Evolutionary conservation across 2,113 vertebrate species (phyloP), one percentile per base, ranked within the genome.

Genomic region (Erythrocercus mccallii): DNA sequence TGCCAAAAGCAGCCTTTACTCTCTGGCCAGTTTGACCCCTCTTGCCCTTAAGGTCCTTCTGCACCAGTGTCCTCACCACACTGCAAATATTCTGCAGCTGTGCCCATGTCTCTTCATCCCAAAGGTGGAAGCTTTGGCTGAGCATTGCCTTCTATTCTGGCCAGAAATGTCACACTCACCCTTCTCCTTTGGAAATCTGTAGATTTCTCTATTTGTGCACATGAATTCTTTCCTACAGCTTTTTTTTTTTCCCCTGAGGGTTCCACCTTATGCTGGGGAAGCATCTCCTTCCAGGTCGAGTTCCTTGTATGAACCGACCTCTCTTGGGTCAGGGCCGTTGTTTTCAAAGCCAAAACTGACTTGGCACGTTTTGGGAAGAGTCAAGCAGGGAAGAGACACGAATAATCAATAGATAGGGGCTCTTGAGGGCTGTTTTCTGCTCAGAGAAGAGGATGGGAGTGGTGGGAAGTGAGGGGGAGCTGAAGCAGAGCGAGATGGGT

Each of bases 41-140:
- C 11, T 53, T 38, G 11, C 10, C 60, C 45, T 64, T 0, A 0
- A 16, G 27, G 5, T 47, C 23, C 9, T 25, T 45, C 23, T 6
- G 10, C 33, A 15, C 9, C 21, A 7, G 8, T 4, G 12, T 45
- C 21, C 33, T 78, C 30, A 27, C 22, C 45, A 24, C 4, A 2
- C 40, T 45, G 19, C 31, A 35, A n/a, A 6, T 40, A 27, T 30
- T 68, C 47, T 68, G 51, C 51, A 51, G 24, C 60, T 66, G 20
- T 51, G 10, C 38, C 74, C 47, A 35, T 23, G 12, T 28, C 70
- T 81, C 33, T 15, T 20, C 11, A 37, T 24, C 57, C 25, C 69
- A 38, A 40, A 40, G 3, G 30, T 16, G 5, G 27, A 45, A 35
- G 22, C 17, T 47, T 56, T 44, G 31, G 6, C 42, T 65, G 65